Evolutionary conservation across 2,888 invertebrate species (phyloP).

Genomic region (Drosophila subquinaria): DNA sequence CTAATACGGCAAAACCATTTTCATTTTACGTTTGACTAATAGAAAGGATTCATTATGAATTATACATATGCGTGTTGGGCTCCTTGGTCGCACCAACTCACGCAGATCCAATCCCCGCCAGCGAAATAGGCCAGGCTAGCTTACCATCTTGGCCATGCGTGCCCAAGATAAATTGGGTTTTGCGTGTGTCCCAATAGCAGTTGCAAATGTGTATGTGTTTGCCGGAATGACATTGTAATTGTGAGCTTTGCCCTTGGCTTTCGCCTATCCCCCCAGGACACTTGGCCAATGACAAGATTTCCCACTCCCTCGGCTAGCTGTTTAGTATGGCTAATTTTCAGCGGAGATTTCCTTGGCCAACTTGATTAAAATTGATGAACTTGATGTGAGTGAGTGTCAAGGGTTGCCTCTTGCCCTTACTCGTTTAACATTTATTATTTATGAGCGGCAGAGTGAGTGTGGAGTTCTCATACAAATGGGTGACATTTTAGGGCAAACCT

Average conservation of each 20-base stretch:
- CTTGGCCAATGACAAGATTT: conserved; percentile 35
- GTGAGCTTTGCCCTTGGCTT: conserved; percentile 53
- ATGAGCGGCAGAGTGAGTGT: conserved; percentile 27
- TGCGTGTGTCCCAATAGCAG: conserved; percentile 40
- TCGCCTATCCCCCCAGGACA: conserved; percentile 11
- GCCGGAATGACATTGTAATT: conserved; percentile 54
- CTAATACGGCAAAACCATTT: conserved; percentile 77
- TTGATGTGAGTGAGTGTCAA: conserved; percentile 53
- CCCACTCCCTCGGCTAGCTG: conserved; percentile 49
- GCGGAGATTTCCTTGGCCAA: conserved; percentile 67
- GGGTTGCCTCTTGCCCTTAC: conserved; percentile 21
- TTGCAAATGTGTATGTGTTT: conserved; percentile 11
- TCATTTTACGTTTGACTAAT: conserved; percentile 80
- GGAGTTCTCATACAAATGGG: conserved; percentile 21
- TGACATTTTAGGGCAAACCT: conserved; percentile 31
- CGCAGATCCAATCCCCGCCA: conserved; percentile 1
- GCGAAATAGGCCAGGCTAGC: not conserved
- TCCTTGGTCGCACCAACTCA: conserved; percentile 20
- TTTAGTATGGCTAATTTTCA: conserved; percentile 72
- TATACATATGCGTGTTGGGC: conserved; percentile 66
- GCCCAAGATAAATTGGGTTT: conserved; percentile 60
- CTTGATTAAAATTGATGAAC: conserved; percentile 79
- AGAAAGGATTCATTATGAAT: conserved; percentile 82
- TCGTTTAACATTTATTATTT: conserved; percentile 63
- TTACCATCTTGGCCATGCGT: conserved; percentile 49